These are phyloP conservation scores for Baryphthengus martii DNA, from an alignment of 2,113 vertebrate genomes.

Conservation along the genomic window DNA sequence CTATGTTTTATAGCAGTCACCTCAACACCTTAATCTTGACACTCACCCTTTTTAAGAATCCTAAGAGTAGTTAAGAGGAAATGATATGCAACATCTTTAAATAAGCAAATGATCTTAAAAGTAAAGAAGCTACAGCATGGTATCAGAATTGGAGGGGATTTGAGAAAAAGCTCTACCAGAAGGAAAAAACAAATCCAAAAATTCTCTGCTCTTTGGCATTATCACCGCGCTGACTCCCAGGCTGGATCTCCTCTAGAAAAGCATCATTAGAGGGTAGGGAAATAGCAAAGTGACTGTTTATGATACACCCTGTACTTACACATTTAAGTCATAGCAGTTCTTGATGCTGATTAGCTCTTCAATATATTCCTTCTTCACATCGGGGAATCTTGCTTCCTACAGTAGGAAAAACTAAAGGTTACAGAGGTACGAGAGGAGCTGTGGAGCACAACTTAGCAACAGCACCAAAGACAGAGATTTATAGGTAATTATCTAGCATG, in stretches of 20 bases:
- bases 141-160: neutral
- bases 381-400: conserved; percentile 81
- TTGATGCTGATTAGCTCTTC: conserved; percentile 77
- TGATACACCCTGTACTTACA: conserved; percentile 65
- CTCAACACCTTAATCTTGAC: neutral
- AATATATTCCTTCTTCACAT: conserved; percentile 75
- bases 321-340: conserved; percentile 80
- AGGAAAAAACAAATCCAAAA: neutral
- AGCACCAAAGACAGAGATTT: neutral
- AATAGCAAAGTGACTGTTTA: neutral
- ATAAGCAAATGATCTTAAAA: neutral
- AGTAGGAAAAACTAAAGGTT: conserved; percentile 34
- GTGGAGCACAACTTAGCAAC: neutral
- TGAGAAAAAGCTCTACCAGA: neutral
- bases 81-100: neutral
- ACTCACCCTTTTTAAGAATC: neutral
- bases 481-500: neutral
- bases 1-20: neutral
- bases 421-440: neutral
- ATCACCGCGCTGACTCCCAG: neutral
- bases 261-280: neutral
- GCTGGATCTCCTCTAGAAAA: neutral
- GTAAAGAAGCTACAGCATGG: neutral
- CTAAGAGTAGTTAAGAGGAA: neutral
- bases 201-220: neutral